These are phyloP conservation scores for Limosa lapponica DNA, from an alignment of 2,797 vertebrate genomes.

Conservation along the genomic window DNA sequence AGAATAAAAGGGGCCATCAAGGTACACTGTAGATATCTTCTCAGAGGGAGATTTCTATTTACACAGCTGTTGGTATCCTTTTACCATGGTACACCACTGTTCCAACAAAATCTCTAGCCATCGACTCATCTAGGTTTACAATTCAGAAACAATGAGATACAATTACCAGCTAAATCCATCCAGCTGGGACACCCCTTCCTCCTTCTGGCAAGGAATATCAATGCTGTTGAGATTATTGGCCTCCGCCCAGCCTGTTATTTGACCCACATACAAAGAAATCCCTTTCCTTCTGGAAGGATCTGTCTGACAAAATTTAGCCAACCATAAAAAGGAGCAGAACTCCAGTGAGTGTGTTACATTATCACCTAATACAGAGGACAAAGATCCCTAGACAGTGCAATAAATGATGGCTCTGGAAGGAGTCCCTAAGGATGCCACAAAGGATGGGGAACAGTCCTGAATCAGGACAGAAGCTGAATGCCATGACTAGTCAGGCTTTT, in stretches of 20 bases:
- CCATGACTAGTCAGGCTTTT: background rate
- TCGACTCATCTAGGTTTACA: background rate
- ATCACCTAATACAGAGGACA: background rate
- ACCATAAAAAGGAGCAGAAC: background rate
- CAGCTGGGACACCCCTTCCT: background rate
- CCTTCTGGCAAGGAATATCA: background rate
- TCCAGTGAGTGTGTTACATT: background rate
- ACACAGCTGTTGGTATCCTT: background rate
- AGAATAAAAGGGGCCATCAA: background rate
- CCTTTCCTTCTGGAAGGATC: background rate
- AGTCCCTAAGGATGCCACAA: background rate
- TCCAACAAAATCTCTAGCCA: background rate
- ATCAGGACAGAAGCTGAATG: background rate
- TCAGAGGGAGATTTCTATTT: background rate
- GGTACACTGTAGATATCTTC: background rate
- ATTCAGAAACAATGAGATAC: background rate
- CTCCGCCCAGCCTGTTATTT: background rate
- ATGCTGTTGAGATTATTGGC: background rate
- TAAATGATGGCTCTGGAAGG: background rate
- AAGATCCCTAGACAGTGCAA: background rate
- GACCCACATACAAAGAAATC: background rate
- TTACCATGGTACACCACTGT: background rate
- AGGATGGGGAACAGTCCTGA: background rate
- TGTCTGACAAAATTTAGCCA: background rate
- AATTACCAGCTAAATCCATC: background rate